These are phyloP conservation scores for Microtus montanus DNA, from an alignment of 2,113 vertebrate species.

Conservation along the genomic window DNA sequence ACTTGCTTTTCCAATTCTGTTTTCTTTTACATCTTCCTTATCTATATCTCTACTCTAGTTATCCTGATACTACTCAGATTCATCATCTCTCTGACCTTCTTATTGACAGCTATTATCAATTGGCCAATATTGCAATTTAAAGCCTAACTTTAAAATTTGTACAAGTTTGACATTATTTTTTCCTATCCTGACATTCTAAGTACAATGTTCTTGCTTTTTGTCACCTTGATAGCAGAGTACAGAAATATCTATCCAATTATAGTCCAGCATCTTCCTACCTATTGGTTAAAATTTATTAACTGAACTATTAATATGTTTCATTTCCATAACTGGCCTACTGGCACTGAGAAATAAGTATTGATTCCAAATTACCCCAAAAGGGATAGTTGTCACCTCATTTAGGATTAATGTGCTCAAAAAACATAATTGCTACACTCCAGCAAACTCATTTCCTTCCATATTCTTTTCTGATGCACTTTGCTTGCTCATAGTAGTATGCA, in stretches of 20 bases:
- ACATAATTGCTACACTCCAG: background rate
- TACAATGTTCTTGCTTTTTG: background rate
- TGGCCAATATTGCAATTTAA: background rate
- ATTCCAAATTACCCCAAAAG: background rate
- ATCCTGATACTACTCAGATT: background rate
- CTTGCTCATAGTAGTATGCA: background rate
- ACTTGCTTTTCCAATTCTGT: background rate
- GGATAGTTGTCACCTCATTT: background rate
- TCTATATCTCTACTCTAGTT: background rate
- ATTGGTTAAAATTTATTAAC: background rate
- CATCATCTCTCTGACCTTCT: background rate
- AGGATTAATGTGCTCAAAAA: background rate
- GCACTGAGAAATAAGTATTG: background rate
- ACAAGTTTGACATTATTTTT: background rate
- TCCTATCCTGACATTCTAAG: background rate
- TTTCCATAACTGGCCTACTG: background rate
- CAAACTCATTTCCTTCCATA: background rate
- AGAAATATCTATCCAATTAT: background rate
- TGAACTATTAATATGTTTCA: background rate
- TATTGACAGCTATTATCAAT: background rate
- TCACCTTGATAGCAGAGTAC: background rate
- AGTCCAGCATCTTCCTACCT: background rate
- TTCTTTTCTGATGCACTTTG: background rate
- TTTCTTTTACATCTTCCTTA: background rate
- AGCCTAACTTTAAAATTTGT: background rate